These are phyloP conservation scores for Delichon dasypus DNA, from an alignment of 2,797 vertebrate genomes.

Conservation along the genomic window DNA sequence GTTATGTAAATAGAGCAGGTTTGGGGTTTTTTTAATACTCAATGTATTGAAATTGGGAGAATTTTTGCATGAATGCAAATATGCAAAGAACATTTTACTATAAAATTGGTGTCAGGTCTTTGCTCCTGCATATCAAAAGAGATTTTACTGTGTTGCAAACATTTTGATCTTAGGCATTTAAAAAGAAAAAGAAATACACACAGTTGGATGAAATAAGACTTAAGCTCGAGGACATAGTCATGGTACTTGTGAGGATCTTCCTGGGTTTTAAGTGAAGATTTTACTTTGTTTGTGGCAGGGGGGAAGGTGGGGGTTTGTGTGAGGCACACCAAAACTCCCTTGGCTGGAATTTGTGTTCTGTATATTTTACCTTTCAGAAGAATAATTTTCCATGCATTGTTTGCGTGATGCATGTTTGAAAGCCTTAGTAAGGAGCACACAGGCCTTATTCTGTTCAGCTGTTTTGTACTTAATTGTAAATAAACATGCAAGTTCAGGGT, in stretches of 20 bases:
- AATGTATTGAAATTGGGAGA: not conserved
- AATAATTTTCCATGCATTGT: not conserved
- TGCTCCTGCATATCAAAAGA: not conserved
- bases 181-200: not conserved
- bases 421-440: not conserved
- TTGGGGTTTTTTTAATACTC: not conserved
- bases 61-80: not conserved
- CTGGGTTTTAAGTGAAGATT: not conserved
- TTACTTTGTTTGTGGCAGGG: not conserved
- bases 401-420: not conserved
- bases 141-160: not conserved
- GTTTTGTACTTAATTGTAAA: not conserved
- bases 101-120: not conserved
- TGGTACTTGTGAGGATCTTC: not conserved
- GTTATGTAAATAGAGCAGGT: not conserved
- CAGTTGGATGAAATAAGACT: not conserved
- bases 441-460: not conserved
- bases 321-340: not conserved
- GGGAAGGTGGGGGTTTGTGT: not conserved
- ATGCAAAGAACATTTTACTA: not conserved
- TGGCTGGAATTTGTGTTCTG: not conserved
- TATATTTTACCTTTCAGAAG: rapidly evolving
- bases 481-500: not conserved
- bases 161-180: not conserved
- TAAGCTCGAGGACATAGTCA: no score